Conservation (phyloP, 2,797 vertebrate genomes). For the Acrossocheilus wenchowensis region DNA sequence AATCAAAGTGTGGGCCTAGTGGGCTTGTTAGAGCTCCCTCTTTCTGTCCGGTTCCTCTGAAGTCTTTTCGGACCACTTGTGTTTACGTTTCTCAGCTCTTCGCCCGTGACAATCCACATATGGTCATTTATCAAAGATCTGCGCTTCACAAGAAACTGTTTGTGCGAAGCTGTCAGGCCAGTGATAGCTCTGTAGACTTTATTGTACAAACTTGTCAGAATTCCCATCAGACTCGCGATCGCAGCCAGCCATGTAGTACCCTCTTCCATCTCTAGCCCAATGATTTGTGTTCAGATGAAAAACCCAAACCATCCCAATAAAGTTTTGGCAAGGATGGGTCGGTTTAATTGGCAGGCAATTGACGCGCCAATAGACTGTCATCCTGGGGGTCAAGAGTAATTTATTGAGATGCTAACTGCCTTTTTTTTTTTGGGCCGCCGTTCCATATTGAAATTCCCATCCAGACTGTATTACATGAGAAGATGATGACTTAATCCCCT, state of each 20-base stretch:
- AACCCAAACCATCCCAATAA: constrained; percentile 74
- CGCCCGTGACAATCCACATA: constrained; percentile 56
- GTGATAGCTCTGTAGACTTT: constrained; percentile 62
- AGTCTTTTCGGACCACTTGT: constrained; percentile 52
- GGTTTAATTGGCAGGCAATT: constrained; percentile 83
- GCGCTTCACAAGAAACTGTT: constrained; percentile 55
- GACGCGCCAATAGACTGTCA: constrained; percentile 79
- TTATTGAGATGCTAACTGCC: constrained; percentile 82
- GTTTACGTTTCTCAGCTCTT: constrained; percentile 52
- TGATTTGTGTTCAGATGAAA: constrained; percentile 71
- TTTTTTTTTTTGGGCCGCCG: constrained; percentile 56
- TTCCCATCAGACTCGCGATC: constrained; percentile 79
- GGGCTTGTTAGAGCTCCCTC: constrained; percentile 54
- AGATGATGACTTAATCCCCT: constrained; percentile 84
- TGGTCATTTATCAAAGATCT: constrained; percentile 64
- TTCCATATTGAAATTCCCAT: constrained; percentile 82
- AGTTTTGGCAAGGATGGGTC: constrained; percentile 81
- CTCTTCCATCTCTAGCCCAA: constrained; percentile 73
- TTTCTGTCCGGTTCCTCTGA: constrained; percentile 53
- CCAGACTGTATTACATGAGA: constrained; percentile 80
- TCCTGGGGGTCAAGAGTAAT: constrained; percentile 85
- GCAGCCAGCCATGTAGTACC: constrained; percentile 73
- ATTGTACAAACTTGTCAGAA: constrained; percentile 73
- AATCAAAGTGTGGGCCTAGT: constrained; percentile 48
- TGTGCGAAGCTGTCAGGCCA: constrained; percentile 59